Conservation (phyloP, 2,888 invertebrate species). For the Nudaria mundana region DNA sequence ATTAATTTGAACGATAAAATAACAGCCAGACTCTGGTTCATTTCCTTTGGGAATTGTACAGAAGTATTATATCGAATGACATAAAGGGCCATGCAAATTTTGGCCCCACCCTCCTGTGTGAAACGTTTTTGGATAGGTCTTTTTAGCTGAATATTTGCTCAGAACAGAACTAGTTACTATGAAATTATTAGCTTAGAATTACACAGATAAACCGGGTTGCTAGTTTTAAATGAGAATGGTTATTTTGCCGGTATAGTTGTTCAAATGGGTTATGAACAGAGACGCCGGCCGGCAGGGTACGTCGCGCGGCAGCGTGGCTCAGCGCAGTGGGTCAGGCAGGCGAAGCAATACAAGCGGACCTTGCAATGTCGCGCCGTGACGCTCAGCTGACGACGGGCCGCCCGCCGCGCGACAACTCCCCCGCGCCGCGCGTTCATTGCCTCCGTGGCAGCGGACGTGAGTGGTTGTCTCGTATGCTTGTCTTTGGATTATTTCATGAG, state of each 20-base stretch:
- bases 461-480: slow-evolving; percentile 60
- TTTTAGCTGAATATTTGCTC: too few relatives aligned
- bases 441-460: slow-evolving; percentile 83
- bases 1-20: too few relatives aligned
- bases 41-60: too few relatives aligned
- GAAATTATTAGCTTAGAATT: too few relatives aligned
- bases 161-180: too few relatives aligned
- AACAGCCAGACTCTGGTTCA: too few relatives aligned
- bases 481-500: slow-evolving; percentile 26
- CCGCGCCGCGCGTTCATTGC: slow-evolving; percentile 86
- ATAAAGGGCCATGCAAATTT: too few relatives aligned
- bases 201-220: too few relatives aligned
- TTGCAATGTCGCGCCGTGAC: slow-evolving; percentile 83
- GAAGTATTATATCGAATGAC: too few relatives aligned
- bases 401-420: slow-evolving; percentile 65
- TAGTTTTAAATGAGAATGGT: too few relatives aligned
- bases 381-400: slow-evolving; percentile 78
- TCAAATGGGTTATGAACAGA: slow-evolving; percentile 10
- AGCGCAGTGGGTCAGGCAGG: slow-evolving; percentile 77
- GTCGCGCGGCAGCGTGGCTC: slow-evolving; percentile 24
- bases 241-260: slow-evolving; percentile 12
- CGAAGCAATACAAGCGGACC: slow-evolving; percentile 75
- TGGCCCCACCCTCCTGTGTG: too few relatives aligned
- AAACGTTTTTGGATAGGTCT: too few relatives aligned
- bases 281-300: slow-evolving; percentile 32